phyloP scores from a whole-genome alignment of 2,113 vertebrate species.

The Mystacornis crossleyi region DNA sequence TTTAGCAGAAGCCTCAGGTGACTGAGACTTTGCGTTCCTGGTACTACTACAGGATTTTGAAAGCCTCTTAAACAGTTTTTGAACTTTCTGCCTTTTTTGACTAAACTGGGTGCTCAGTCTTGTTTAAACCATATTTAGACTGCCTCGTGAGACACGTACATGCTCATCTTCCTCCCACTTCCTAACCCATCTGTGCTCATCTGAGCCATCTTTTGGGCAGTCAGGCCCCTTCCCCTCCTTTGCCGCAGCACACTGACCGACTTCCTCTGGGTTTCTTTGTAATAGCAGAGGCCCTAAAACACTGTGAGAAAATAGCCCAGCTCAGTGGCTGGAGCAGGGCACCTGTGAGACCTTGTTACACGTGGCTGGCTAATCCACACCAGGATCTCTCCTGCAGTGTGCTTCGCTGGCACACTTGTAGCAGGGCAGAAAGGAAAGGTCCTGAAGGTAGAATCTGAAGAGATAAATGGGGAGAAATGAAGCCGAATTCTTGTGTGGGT shows the following conservation, averaged over 20 bases:
- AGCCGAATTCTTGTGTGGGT: neutral
- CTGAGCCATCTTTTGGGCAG: accelerated
- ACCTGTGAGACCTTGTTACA: neutral
- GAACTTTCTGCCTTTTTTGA: neutral
- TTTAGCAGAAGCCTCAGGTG: neutral
- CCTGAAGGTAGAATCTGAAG: neutral
- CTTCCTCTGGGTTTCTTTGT: neutral
- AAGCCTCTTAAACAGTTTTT: neutral
- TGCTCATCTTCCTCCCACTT: neutral
- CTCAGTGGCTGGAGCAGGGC: neutral
- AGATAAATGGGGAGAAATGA: neutral
- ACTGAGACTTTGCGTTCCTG: neutral
- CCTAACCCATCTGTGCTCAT: accelerated
- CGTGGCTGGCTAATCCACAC: accelerated
- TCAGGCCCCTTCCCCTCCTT: neutral
- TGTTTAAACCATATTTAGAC: neutral
- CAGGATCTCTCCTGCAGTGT: accelerated
- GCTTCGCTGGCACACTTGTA: neutral
- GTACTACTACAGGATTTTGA: neutral
- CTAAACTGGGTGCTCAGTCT: accelerated
- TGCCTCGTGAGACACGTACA: accelerated
- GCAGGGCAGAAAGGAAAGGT: neutral
- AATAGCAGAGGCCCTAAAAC: neutral
- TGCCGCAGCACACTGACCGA: accelerated
- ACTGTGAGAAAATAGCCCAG: neutral